Base-by-base conservation (phyloP, 2,113 vertebrate species). In the Pituophis catenifer region DNA sequence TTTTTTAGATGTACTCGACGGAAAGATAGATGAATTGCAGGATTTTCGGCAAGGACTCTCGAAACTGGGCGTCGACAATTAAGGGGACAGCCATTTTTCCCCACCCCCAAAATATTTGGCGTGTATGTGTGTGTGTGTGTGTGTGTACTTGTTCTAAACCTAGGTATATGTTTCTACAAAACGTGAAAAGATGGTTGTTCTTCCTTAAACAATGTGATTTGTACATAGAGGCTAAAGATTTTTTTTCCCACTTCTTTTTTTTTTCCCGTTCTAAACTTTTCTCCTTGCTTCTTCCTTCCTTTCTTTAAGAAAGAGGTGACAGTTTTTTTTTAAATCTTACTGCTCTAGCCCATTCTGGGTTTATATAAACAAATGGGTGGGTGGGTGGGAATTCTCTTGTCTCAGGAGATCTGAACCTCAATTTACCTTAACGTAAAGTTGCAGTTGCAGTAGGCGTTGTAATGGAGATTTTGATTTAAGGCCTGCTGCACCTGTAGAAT, bases 21-120 rank as follows among this genome's bases (percentile, higher is more conserved):
- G 99, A 29, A 99, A 99, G 97, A 99, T 99, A 26, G 99, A 99
- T 50, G 99, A 99, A 97, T 98, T 99, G 95, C 99, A 99, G 0
- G 98, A 99, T 97, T 98, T 99, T 96, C 98, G 99, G 93, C 97
- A 99, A 96, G 98, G 98, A 89, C 98, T 99, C 59, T 99, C 99
- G 93, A 99, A 98, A 97, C 97, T 99, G 54, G 99, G 99, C 58
- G 86, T 98, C 2, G 99, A 99, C 95, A 98, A 99, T 97, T 99
- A 98, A 98, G 98, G 8, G 95, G 92, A 93, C 91, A 92, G 92
- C 90, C 93, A 95, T 90, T 59, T 91, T 89, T 95, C 52, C 15
- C 65, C 58, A 57, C 26, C 85, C 85, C 90, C 81, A 70, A 54
- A 54, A n/a, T 50, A 65, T 90, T 90, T 44, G 33, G 96, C 94